phyloP scores from a whole-genome alignment of 2,888 invertebrate genomes.

The Epistrophe grossulariae region DNA sequence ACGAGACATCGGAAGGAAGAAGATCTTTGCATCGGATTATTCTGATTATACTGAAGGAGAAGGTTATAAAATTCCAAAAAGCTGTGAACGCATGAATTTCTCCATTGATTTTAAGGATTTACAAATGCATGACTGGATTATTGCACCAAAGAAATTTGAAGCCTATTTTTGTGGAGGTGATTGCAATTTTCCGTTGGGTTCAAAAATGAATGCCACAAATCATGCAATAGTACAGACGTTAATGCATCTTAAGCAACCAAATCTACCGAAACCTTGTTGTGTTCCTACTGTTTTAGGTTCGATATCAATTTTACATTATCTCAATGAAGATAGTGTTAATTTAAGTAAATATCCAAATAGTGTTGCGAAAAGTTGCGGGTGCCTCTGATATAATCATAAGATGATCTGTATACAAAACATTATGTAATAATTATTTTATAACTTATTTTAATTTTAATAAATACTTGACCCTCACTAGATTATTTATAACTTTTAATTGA shows the following conservation, averaged over 20 bases:
- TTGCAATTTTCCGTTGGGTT: constrained; percentile 95
- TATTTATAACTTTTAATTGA: no score
- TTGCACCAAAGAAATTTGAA: constrained; percentile 96
- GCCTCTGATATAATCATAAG: constrained; percentile 87
- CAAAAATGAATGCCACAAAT: constrained; percentile 97
- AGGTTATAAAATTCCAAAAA: constrained; percentile 84
- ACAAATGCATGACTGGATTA: constrained; percentile 97
- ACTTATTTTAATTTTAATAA: not conserved
- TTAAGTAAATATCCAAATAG: constrained; percentile 97
- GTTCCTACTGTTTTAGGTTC: constrained; percentile 94
- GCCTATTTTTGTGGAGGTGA: constrained; percentile 97
- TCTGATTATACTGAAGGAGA: constrained; percentile 55
- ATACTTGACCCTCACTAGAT: no score
- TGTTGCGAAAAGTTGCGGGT: constrained; percentile 98
- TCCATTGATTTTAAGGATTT: constrained; percentile 96
- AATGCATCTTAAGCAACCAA: constrained; percentile 92
- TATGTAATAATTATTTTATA: not conserved
- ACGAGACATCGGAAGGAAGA: constrained; percentile 82
- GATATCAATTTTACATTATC: constrained; percentile 94
- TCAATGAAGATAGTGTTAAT: constrained; percentile 95
- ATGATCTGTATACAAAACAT: not conserved
- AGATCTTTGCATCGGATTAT: constrained; percentile 82
- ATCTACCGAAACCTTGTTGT: constrained; percentile 95
- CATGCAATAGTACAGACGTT: constrained; percentile 97
- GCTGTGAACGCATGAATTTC: constrained; percentile 93